Evolutionary conservation across 2,113 vertebrate genomes (phyloP), one percentile per base, ranked within the genome.

Genomic region (Platanista minor): DNA sequence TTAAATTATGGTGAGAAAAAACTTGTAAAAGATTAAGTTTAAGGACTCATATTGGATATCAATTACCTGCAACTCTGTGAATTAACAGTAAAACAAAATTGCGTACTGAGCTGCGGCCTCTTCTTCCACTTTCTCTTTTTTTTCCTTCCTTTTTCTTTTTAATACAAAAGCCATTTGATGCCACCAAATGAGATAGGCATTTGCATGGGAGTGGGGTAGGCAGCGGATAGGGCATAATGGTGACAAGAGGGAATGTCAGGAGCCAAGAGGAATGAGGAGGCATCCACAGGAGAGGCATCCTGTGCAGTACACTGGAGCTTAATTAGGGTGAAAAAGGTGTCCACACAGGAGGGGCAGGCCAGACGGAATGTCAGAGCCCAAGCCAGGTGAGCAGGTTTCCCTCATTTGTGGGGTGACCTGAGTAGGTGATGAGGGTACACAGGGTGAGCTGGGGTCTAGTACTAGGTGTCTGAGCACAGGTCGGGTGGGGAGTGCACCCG

Each of bases 21-120:
- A 87, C 74, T 41, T 36, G 87, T 49, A 52, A 94, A 95, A 92
- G 4, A 49, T 46, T 81, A 43, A 39, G 15, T 41, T 69, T 88
- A 83, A 57, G 39, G 31, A 89, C 2, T 87, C 62, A 46, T 5
- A 80, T 39, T 64, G 31, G n/a, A 66, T 72, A 72, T 20, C 54
- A 81, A 57, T 82, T 59, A 61, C 52, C 23, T 25, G 31, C 59
- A 89, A 43, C 9, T 39, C 29, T 85, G 23, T 74, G 67, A 52
- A 82, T 49, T 36, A 54, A 54, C 1, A 80, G 18, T 69, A 41
- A 74, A 82, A 43, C 49, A 78, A 21, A 12, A 78, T 52, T 67
- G 43, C 77, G 33, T 20, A 43, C 25, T 31, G 12, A 94, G 2
- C 6, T 49, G 17, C 25, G 33, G 43, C 6, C 62, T 46, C 54